These are phyloP conservation scores for Zootoca vivipara DNA, from an alignment of 2,113 vertebrate genomes.

Conservation along the genomic window DNA sequence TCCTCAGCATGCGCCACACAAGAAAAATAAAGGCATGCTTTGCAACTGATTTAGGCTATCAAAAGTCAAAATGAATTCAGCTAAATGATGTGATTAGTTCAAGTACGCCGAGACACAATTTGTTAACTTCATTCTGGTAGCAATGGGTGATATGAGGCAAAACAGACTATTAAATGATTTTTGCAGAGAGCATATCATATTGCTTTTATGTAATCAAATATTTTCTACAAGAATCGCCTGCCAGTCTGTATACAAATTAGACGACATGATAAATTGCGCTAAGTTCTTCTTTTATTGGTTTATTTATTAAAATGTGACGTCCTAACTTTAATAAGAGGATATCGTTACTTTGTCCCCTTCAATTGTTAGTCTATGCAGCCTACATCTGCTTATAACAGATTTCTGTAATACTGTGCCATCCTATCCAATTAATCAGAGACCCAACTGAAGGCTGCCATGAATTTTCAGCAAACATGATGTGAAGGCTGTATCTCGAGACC, in stretches of 20 bases:
- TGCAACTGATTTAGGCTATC: background rate
- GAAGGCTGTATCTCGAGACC: background rate
- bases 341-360: background rate
- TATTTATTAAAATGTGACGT: background rate
- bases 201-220: background rate
- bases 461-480: background rate
- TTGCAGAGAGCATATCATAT: background rate
- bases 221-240: constrained; percentile 20
- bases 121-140: background rate
- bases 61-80: constrained; percentile 8
- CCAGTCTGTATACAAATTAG: background rate
- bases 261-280: rapidly evolving
- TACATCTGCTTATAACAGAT: background rate
- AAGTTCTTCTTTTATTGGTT: background rate
- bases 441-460: background rate
- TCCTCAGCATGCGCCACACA: background rate
- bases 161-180: background rate
- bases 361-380: background rate
- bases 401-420: background rate
- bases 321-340: background rate
- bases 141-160: background rate
- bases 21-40: background rate
- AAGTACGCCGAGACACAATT: background rate
- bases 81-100: background rate
- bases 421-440: background rate